Evolutionary conservation across 2,888 invertebrate species (phyloP).

Genomic region (Lepidocyrtoides sp.): DNA sequence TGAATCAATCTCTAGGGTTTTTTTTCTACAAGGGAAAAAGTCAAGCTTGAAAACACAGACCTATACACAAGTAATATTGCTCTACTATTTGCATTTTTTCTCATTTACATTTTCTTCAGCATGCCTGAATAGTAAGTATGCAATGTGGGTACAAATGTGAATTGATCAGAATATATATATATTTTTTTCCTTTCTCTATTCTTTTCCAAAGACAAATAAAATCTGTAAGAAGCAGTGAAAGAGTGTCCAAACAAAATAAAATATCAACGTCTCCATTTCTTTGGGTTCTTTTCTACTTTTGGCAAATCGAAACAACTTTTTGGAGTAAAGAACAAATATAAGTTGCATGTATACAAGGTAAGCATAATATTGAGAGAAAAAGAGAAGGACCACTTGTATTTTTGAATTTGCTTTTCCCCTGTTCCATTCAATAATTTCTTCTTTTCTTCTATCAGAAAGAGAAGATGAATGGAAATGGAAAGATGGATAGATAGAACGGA

Average conservation of each 20-base stretch:
- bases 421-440: conserved; percentile 20
- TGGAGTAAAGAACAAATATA: background rate
- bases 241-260: conserved; percentile 77
- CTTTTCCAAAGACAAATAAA: conserved; percentile 10
- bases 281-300: background rate
- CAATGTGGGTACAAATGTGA: background rate
- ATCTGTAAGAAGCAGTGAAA: background rate
- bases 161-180: background rate
- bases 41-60: background rate
- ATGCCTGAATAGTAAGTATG: background rate
- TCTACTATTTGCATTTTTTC: background rate
- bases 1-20: conserved; percentile 18
- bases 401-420: conserved; percentile 64
- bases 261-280: conserved; percentile 64
- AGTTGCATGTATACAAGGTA: no score
- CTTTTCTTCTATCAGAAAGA: background rate
- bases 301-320: conserved; percentile 13
- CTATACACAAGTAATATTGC: background rate
- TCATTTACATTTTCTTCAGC: conserved; percentile 45
- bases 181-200: background rate
- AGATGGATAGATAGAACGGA: conserved; percentile 23
- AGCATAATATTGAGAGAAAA: conserved; percentile 26
- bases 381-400: conserved; percentile 11
- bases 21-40: background rate
- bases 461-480: background rate